phyloP scores from a whole-genome alignment of 2,113 vertebrate genomes.

The Cynopterus brachyotis region DNA sequence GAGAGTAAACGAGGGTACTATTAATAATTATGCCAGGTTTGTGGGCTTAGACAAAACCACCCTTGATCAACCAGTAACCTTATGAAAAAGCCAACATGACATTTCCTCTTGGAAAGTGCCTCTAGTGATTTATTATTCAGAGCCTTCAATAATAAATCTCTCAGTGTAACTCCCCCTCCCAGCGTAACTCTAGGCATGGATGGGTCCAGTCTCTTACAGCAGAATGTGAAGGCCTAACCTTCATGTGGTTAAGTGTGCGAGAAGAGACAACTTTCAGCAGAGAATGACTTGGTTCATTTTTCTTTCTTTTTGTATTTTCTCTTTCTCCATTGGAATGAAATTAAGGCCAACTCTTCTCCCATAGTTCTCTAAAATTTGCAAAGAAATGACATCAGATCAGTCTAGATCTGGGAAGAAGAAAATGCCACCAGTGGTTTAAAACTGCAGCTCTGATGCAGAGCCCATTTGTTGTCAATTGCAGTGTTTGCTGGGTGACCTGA shows the following conservation, averaged over 20 bases:
- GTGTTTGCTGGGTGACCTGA: background rate
- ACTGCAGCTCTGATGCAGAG: background rate
- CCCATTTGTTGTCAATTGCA: background rate
- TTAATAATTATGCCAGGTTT: background rate
- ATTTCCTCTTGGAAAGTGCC: background rate
- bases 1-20: background rate
- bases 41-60: background rate
- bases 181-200: background rate
- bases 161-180: background rate
- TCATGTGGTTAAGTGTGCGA: background rate
- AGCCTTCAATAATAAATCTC: background rate
- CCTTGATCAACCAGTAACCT: background rate
- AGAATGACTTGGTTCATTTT: background rate
- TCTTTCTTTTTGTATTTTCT: background rate
- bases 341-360: background rate
- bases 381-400: background rate
- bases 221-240: background rate
- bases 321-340: background rate
- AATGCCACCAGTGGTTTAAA: background rate
- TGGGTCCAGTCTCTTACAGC: background rate
- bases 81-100: background rate
- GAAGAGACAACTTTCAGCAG: background rate
- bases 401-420: background rate
- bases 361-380: background rate
- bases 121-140: background rate